phyloP scores from a whole-genome alignment of 2,888 invertebrate genomes.

The Lithosia quadra region DNA sequence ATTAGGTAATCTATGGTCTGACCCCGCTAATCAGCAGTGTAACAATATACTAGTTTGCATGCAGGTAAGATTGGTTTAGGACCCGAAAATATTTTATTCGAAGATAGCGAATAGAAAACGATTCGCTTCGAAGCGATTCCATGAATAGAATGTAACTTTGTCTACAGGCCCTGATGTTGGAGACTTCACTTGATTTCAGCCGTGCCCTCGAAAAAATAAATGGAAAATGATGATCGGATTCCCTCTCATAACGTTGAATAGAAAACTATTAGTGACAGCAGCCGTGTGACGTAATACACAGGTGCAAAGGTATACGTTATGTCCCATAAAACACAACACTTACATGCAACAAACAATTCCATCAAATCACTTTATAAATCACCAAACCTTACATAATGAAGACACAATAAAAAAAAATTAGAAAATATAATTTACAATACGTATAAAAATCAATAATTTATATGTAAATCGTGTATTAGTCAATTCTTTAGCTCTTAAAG shows the following conservation, averaged over 20 bases:
- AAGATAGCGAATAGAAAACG: too few species aligned
- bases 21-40: too few species aligned
- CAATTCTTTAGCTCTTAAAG: conserved; percentile 32
- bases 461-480: conserved; percentile 45
- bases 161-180: not conserved
- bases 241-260: not conserved
- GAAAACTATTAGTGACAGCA: not conserved
- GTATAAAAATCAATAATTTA: conserved; percentile 37
- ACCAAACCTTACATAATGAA: conserved; percentile 16
- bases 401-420: conserved; percentile 15
- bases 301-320: not conserved
- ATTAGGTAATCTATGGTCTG: too few species aligned
- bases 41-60: too few species aligned
- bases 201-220: too few species aligned
- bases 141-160: too few species aligned
- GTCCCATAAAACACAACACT: not conserved
- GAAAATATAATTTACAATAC: conserved; percentile 29
- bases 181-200: not conserved
- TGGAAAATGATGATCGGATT: too few species aligned
- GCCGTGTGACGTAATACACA: not conserved
- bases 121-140: too few species aligned
- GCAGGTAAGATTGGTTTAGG: too few species aligned
- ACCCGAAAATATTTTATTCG: too few species aligned
- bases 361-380: not conserved
- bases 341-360: not conserved